Evolutionary conservation across 1,140 invertebrate species (phyloP), one percentile per base, ranked within the genome.

Genomic region (Bombus pascuorum): DNA sequence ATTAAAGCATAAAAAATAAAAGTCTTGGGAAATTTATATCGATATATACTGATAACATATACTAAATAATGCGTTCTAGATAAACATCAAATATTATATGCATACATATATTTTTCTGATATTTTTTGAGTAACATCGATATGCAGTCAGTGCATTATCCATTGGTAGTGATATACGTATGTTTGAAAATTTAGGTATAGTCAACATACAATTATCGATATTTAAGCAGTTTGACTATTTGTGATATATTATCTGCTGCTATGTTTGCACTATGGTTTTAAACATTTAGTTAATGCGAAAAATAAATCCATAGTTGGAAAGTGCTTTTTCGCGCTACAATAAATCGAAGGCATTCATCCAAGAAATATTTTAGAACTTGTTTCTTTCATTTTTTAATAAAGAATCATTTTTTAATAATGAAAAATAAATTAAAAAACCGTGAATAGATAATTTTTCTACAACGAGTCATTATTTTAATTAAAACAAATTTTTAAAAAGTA

Each of bases 1-100:
- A 53, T 37, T 72, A 77, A 83, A 70, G 3, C 53, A 39, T 80
- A 80, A 42, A 85, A 80, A 62, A 73, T 80, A 85, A 65, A 72
- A 72, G 28, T 85, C 57, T 72, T 79, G 22, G 13, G 28, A 47
- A 62, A 73, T 77, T 53, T 42, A 37, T n/a, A 57, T 62, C 32
- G 47, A 53, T 15, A 28, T n/a, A 72, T 39, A 71, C 37, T 39
- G 44, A 71, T n/a, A 59, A 28, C 3, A 12, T 37, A 22, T n/a
- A 65, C 15, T 79, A 84, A 79, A 62, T 59, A 59, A 79, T 59
- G 79, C 10, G 9, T 22, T 53, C 47, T 62, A 37, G n/a, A 9
- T 28, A 32, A 65, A 75, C 53, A 62, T 84, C 76, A 68, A 71
- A 57, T 78, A 59, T 28, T 42, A 53, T 74, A 53, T 74, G 34